Conservation (phyloP, 2,888 invertebrate genomes). For the Caradrina clavipalpis region DNA sequence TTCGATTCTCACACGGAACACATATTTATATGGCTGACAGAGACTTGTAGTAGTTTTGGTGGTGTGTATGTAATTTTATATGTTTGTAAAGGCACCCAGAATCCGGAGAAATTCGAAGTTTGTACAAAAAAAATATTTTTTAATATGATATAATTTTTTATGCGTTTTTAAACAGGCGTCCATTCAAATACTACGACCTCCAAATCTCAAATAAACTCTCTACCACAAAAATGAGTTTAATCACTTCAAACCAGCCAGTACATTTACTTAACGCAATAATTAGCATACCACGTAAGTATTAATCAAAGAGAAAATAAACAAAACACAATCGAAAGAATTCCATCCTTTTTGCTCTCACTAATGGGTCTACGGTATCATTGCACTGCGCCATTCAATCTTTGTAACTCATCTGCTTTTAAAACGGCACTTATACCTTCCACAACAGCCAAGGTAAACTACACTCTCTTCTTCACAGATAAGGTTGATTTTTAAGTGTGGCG, state of each 20-base stretch:
- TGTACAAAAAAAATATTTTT: too few species aligned
- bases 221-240: constrained; percentile 32
- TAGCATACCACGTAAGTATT: constrained; percentile 58
- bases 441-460: constrained; percentile 41
- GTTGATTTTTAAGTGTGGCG: constrained; percentile 59
- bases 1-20: too few species aligned
- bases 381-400: constrained; percentile 86
- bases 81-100: too few species aligned
- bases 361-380: constrained; percentile 84
- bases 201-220: constrained; percentile 20
- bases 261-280: constrained; percentile 56
- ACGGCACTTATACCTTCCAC: constrained; percentile 49
- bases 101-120: too few species aligned
- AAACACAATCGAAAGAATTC: constrained; percentile 79
- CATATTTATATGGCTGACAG: too few species aligned
- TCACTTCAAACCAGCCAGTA: constrained; percentile 24
- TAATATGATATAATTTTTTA: too few species aligned
- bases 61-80: too few species aligned
- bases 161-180: too few species aligned
- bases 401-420: constrained; percentile 73
- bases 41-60: too few species aligned
- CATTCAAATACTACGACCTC: too few species aligned
- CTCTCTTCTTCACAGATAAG: constrained; percentile 46
- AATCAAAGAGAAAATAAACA: constrained; percentile 70
- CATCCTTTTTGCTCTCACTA: constrained; percentile 83